Conservation (phyloP, 2,888 invertebrate genomes). For the Parnassius apollo region DNA sequence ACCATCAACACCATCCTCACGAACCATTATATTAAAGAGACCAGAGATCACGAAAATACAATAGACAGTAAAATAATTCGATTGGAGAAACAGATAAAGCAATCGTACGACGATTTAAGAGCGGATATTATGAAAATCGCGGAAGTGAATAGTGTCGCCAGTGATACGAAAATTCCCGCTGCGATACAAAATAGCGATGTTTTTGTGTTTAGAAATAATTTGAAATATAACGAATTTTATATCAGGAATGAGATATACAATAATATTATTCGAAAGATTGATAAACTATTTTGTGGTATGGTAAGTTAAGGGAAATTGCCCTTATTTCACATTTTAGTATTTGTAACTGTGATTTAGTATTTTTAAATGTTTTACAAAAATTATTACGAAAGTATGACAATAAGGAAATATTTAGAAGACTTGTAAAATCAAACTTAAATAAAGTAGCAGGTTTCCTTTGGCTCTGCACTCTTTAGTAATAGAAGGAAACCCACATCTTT, state of each 20-base stretch:
- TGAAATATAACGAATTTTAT: constrained; percentile 57
- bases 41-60: constrained; percentile 60
- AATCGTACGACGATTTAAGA: constrained; percentile 63
- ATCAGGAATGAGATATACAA: constrained; percentile 68
- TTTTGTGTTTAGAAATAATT: constrained; percentile 58
- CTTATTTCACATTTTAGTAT: too few relatives aligned
- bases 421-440: too few relatives aligned
- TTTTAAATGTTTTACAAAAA: too few relatives aligned
- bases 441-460: too few relatives aligned
- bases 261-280: constrained; percentile 67
- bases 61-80: constrained; percentile 62
- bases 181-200: constrained; percentile 65
- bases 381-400: too few relatives aligned
- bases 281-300: constrained; percentile 70
- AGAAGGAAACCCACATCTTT: too few relatives aligned
- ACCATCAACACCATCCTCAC: constrained; percentile 73
- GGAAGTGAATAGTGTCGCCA: constrained; percentile 47
- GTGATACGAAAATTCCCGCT: constrained; percentile 43
- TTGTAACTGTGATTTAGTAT: too few relatives aligned
- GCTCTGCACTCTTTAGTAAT: too few relatives aligned
- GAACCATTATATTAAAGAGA: constrained; percentile 70
- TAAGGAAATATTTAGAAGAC: too few relatives aligned
- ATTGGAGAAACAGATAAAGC: constrained; percentile 58
- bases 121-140: constrained; percentile 54
- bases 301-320: constrained; percentile 47